These are phyloP conservation scores for Leptobrachium leishanense DNA, from an alignment of 2,113 vertebrate genomes.

Conservation along the genomic window DNA sequence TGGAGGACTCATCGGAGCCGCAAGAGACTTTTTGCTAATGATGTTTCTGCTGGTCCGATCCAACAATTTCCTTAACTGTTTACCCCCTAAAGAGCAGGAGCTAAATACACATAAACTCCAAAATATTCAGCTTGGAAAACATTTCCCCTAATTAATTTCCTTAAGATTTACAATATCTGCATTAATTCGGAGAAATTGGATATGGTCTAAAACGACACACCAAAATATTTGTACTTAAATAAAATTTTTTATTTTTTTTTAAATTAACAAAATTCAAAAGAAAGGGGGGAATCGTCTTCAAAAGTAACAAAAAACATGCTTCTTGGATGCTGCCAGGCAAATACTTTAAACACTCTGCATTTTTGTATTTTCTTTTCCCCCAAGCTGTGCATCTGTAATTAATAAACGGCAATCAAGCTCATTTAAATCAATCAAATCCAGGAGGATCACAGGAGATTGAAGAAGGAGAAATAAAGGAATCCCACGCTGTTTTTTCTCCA, in stretches of 20 bases:
- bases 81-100: slow-evolving; percentile 66
- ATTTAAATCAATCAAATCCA: slow-evolving; percentile 79
- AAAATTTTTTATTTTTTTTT: slow-evolving; percentile 8
- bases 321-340: slow-evolving; percentile 74
- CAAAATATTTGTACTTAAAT: slow-evolving; percentile 67
- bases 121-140: slow-evolving; percentile 70
- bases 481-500: slow-evolving; percentile 65
- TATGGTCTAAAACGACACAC: slow-evolving; percentile 71
- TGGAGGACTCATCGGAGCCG: slow-evolving; percentile 50
- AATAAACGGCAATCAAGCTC: slow-evolving; percentile 80
- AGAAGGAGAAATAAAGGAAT: slow-evolving; percentile 62
- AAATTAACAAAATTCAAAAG: slow-evolving; percentile 73
- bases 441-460: slow-evolving; percentile 73
- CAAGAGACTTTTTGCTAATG: slow-evolving; percentile 28
- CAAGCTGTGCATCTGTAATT: slow-evolving; percentile 74
- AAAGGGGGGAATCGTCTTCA: slow-evolving; percentile 77
- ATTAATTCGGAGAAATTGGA: slow-evolving; percentile 77
- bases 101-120: slow-evolving; percentile 58
- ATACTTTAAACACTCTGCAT: slow-evolving; percentile 78
- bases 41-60: slow-evolving; percentile 51
- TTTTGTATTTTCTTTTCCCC: slow-evolving; percentile 64
- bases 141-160: slow-evolving; percentile 78
- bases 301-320: slow-evolving; percentile 78
- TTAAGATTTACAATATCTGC: slow-evolving; percentile 74
- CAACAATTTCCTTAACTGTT: slow-evolving; percentile 65